Base-by-base conservation (phyloP, 2,888 invertebrate species). In the Drosophila heteroneura region DNA sequence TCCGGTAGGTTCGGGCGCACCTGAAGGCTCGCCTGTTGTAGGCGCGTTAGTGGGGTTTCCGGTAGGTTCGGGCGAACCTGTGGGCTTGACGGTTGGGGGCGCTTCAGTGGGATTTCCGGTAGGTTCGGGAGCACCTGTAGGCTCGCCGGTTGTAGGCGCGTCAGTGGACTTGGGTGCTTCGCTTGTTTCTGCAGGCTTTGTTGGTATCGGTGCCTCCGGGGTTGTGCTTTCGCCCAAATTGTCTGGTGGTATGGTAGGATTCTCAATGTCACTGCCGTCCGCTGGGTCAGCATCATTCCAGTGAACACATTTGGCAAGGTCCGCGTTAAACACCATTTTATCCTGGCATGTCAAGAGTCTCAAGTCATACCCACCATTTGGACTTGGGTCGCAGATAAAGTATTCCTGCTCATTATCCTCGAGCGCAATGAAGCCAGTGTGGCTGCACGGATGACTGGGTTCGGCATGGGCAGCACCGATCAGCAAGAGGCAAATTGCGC, bases 251-350 rank as follows among this genome's bases (percentile, higher is more conserved):
- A 83, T 59, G 9, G 82, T 90, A 0, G 91, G 87, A 33, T 74
- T 85, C 66, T 83, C 82, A 51, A 85, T 82, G 49, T 90, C 87
- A 30, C 82, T 61, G n/a, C 69, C 74, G 1, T 83, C 81, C n/a
- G 56, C 68, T 54, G 54, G 32, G 22, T 35, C n/a, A 30, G 51
- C 26, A 35, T 59, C 56, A 10, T 49, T 35, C 53, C 28, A 26
- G 0, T 41, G 35, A 1, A 80, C 70, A 75, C 91, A 91, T 53
- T 66, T 66, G 9, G 70, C 80, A 35, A 64, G 53, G 2, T 54
- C 44, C 0, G 66, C 35, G 37, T 47, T 70, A 49, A 91, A 88
- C 14, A 87, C 61, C 60, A 82, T 58, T 3, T 83, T 77, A 9
- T 41, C 67, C 47, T 63, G 49, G 53, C 91, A 91, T 0, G 63